Percentiles rank a stretch among this genome's conserved stretches.
Evolutionary conservation across 2,888 invertebrate genomes (phyloP).

Genomic region (Odontothrips loti): DNA sequence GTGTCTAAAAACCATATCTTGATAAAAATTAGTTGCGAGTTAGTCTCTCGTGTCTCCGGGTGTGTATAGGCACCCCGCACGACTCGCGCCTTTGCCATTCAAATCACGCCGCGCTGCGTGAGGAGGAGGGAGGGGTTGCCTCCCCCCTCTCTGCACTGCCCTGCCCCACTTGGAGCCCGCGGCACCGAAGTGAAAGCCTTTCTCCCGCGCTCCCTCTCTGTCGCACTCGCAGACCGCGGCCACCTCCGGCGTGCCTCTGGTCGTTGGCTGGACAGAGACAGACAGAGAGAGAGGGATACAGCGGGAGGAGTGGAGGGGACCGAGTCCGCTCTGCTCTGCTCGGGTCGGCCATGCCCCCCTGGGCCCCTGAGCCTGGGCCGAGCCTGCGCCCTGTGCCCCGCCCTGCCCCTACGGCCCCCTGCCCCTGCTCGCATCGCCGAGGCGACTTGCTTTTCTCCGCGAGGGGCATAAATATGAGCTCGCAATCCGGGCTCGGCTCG

Average conservation of each 20-base stretch:
- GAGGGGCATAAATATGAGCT: neutral
- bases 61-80: too few species aligned
- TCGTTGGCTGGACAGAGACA: too few species aligned
- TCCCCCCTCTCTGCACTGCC: neutral
- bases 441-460: neutral
- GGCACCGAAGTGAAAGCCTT: constrained; percentile 18
- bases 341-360: neutral
- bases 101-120: too few species aligned
- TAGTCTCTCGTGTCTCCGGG: too few species aligned
- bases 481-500: neutral
- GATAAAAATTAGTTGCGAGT: too few species aligned
- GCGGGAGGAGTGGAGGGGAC: too few species aligned
- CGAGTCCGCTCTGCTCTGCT: neutral
- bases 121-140: neutral
- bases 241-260: constrained; percentile 72
- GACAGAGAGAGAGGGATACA: neutral
- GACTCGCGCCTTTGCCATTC: too few species aligned
- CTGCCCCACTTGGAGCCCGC: neutral
- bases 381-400: too few species aligned
- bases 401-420: neutral
- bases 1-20: too few species aligned
- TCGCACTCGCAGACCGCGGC: neutral
- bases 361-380: neutral
- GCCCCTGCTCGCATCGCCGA: neutral
- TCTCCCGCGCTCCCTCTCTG: neutral